Conservation (phyloP, 92 coral and sea anemone genomes). For the Porites cylindrica region DNA sequence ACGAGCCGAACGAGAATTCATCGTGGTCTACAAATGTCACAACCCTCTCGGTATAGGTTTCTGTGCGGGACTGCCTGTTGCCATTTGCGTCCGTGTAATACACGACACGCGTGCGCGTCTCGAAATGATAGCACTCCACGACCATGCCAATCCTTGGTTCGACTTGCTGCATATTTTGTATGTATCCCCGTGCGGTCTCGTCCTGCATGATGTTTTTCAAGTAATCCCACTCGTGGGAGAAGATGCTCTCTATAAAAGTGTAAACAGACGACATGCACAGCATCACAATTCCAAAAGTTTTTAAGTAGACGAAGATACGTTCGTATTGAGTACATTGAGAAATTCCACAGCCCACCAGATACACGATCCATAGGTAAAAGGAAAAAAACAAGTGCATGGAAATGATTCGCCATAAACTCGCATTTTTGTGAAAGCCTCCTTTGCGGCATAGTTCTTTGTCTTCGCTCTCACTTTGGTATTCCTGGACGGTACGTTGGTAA, state of each 20-base stretch:
- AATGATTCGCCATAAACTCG: constrained; percentile 35
- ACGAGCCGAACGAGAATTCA: constrained; percentile 53
- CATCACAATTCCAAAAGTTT: constrained; percentile 44
- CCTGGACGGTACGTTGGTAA: constrained; percentile 37
- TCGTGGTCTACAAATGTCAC: constrained; percentile 55
- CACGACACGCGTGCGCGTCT: constrained; percentile 62
- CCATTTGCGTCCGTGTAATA: constrained; percentile 72
- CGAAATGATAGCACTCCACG: constrained; percentile 59
- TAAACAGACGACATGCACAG: constrained; percentile 36
- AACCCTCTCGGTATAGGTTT: constrained; percentile 62
- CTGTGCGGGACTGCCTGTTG: constrained; percentile 72
- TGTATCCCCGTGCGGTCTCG: constrained; percentile 64
- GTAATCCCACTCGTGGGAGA: constrained; percentile 58
- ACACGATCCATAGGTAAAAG: constrained; percentile 54
- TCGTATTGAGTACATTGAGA: constrained; percentile 55
- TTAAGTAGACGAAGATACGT: constrained; percentile 19
- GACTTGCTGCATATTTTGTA: constrained; percentile 50
- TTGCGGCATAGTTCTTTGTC: constrained; percentile 37
- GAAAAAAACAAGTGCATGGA: constrained; percentile 63
- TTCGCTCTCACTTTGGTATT: constrained; percentile 36
- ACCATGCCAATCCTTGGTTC: constrained; percentile 49
- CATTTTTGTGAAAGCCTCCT: constrained; percentile 44
- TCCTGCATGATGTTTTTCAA: constrained; percentile 58
- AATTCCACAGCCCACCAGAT: constrained; percentile 53
- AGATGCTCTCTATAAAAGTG: constrained; percentile 51